Base-by-base conservation (phyloP, 2,113 vertebrate species). In the Telmatochromis sp. region DNA sequence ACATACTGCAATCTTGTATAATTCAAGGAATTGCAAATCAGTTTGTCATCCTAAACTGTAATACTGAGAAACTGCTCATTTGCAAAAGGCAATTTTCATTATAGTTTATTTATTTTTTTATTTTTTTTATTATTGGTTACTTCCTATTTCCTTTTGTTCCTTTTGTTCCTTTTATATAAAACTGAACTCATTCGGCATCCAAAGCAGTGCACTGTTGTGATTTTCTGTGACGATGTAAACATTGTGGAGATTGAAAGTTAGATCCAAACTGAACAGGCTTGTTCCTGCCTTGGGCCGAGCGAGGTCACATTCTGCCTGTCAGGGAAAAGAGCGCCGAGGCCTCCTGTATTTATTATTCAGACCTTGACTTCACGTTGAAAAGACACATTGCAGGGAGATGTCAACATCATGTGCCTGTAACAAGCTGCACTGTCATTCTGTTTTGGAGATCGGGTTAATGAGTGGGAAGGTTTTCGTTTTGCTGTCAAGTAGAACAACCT, bases 341-440 rank as follows among this genome's bases (percentile, higher is more conserved):
- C 78, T 83, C 21, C 84, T 86, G 51, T 88, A 88, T 92, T 94
- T 73, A 92, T 93, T 91, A 94, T 93, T 93, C 91, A 93, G 86
- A 87, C 87, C 86, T 75, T 40, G 82, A 89, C 87, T 80, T 55
- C 40, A 75, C 12, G 19, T 70, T 31, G 58, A 82, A 75, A 54
- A 65, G 68, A 88, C 31, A 80, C 42, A 55, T 86, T 82, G 19
- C 85, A 42, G 70, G 28, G 35, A 93, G 86, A 93, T 73, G 33
- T 92, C 85, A 86, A 84, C 86, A 86, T 85, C 7, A 63, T 55
- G 63, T 63, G 79, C 7, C 49, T 54, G 55, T 55, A 65, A 80
- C 33, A 10, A 86, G 53, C 81, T 40, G 57, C 8, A 8, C 51
- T 82, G 87, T 91, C 84, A 33, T 60, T 73, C 31, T 47, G 33